Evolutionary conservation across 2,113 vertebrate species (phyloP).

Genomic region (Cyprinodon brontotheroides): DNA sequence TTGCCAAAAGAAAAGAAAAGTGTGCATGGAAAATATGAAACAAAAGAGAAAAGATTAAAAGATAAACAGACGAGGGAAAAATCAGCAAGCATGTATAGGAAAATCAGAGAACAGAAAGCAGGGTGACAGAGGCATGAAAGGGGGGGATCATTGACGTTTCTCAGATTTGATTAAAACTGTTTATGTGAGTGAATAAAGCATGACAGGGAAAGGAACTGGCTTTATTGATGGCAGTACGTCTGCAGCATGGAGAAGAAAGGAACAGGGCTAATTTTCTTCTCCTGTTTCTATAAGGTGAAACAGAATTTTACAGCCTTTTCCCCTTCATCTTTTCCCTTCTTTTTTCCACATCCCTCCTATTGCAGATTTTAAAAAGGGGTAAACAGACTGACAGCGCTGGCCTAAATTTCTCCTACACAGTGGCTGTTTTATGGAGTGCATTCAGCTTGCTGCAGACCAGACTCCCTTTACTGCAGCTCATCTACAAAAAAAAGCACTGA

Average conservation of each 20-base stretch:
- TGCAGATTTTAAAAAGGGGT: slow-evolving; percentile 48
- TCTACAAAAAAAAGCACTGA: slow-evolving; percentile 47
- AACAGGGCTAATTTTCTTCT: slow-evolving; percentile 31
- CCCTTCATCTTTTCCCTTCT: slow-evolving; percentile 33
- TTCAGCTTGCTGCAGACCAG: slow-evolving; percentile 38
- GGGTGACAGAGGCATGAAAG: slow-evolving; percentile 14
- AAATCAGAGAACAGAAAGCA: slow-evolving; percentile 40
- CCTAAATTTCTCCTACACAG: slow-evolving; percentile 56
- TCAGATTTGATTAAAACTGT: slow-evolving; percentile 60
- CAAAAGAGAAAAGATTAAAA: slow-evolving; percentile 3
- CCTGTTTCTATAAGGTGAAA: slow-evolving; percentile 23
- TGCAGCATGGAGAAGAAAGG: background rate
- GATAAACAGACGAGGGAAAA: slow-evolving; percentile 13
- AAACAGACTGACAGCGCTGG: slow-evolving; percentile 55
- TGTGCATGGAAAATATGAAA: slow-evolving; percentile 1
- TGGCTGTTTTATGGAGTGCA: slow-evolving; percentile 54
- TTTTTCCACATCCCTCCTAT: slow-evolving; percentile 7
- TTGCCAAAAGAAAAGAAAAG: slow-evolving; percentile 8
- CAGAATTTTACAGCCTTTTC: slow-evolving; percentile 20
- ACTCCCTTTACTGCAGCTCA: slow-evolving; percentile 48
- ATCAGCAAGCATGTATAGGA: slow-evolving; percentile 40
- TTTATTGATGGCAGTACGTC: slow-evolving; percentile 37
- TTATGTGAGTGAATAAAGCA: slow-evolving; percentile 48
- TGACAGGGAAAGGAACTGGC: slow-evolving; percentile 26
- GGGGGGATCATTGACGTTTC: slow-evolving; percentile 34